Evolutionary conservation across 1,140 invertebrate species (phyloP), one percentile per base, ranked within the genome.

Genomic region (Trichonephila inaurata): DNA sequence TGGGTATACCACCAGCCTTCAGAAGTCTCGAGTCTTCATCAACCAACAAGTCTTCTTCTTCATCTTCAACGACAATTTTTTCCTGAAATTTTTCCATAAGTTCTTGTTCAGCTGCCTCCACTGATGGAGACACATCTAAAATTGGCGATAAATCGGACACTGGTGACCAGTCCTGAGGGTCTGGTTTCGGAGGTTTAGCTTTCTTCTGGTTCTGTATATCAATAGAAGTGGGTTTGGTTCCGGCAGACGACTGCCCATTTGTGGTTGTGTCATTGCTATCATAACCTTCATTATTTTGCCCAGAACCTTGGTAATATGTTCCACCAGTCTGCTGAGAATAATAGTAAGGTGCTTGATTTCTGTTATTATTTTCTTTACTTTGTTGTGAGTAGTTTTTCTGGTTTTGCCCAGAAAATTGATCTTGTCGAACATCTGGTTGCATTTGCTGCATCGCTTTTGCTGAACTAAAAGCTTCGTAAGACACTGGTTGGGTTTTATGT

Each of bases 91-190:
- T 94, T 87, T 95, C 95, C 96, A 96, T 96, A 89, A 96, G 95
- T 88, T 95, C 95, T 89, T 96, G 96, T 92, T 96, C 96, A 10
- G 96, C 96, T 81, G 96, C 95, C 94, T 96, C 96, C 19, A 96
- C 92, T 1, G 96, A 96, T 0, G 96, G 96, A 2, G 96, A 96
- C 2, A 96, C 96, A 95, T 96, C 96, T 83, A 96, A 85, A 64
- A 96, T 96, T 2, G 96, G 96, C 10, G 96, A 96, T 12, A 96
- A 95, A 86, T 96, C 96, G 66, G 96, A 96, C 4, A 96, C 95
- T n/a, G 96, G 96, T 4, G 96, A 96, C 96, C 96, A 96, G 94
- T 96, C 95, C 77, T 93, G 94, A 28, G 94, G 18, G 95, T 96
- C 86, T 21, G 96, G 95, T 18, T 95, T 96, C 2, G 95, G 95